Base-by-base conservation (phyloP, 2,888 invertebrate species). In the Callinectes sapidus region DNA sequence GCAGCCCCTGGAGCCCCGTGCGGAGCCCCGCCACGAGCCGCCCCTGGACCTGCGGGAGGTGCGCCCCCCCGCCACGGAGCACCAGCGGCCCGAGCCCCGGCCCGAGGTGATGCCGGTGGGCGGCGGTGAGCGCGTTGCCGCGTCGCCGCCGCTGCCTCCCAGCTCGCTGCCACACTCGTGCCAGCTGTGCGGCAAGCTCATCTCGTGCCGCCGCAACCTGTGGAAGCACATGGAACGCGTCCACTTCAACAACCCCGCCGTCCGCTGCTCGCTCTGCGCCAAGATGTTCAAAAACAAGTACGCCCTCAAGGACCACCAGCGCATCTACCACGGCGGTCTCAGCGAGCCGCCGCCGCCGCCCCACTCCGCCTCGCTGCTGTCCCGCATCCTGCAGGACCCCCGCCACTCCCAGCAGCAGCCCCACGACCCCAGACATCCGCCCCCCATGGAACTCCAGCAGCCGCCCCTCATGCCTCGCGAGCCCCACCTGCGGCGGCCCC, bases 211-310 rank as follows among this genome's bases (percentile, higher is more conserved):
- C 89, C 92, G 94, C 81, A 94, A 94, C 86, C 87, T 94, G 86
- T 94, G 94, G 94, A 94, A 94, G 94, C 94, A 94, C 91, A 94
- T 94, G 94, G 94, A 94, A 71, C 93, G 94, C 28, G 94, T 94
- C n/a, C 94, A 94, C 90, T 93, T 94, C 89, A 94, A 94, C 71
- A 94, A 94, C 91, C 94, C 94, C 48, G 94, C 94, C 71, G 94
- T 94, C 90, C 92, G 94, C 48, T 94, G 94, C 90, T 94, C 94
- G 61, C 92, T 94, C 23, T 94, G 94, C 85, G 91, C 94, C 61
- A 94, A 94, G 91, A 93, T 94, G 91, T 94, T 94, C 92, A 94
- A 94, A 90, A 94, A 94, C 89, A 94, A 94, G 88, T 94, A 94
- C 87, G 94, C 94, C 48, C 93, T 94, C 35, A 94, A 94, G 92